A percentile compares a stretch with the other conserved stretches of the same genome.
Conservation (phyloP, 2,113 vertebrate species). For the Prinia subflava region DNA sequence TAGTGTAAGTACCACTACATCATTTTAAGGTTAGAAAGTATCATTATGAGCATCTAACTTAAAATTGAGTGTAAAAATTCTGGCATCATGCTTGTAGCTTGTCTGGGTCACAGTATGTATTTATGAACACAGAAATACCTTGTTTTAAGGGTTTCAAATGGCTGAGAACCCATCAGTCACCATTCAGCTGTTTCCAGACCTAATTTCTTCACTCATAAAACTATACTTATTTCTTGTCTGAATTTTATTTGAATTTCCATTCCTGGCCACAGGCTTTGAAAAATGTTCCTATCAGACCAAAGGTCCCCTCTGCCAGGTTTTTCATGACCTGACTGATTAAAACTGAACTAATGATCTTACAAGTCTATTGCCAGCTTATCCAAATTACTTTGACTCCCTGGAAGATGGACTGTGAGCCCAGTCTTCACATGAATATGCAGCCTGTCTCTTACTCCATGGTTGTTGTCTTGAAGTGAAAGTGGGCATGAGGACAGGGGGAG, state of each 20-base stretch:
- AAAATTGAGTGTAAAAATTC: background rate
- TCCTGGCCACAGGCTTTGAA: background rate
- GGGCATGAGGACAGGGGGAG: background rate
- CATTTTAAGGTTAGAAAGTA: background rate
- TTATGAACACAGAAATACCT: background rate
- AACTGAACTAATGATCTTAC: background rate
- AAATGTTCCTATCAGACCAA: background rate
- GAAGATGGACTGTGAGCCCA: background rate
- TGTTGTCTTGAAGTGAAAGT: background rate
- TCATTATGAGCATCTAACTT: background rate
- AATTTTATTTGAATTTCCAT: background rate
- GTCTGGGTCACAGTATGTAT: background rate
- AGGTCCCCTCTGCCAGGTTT: background rate
- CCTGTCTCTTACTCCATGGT: background rate
- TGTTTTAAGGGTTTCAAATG: background rate
- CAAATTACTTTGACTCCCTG: background rate
- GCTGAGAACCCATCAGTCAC: background rate
- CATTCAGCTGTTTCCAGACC: background rate
- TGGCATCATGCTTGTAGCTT: background rate
- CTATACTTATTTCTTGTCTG: background rate
- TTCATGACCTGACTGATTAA: background rate
- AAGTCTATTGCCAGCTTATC: background rate
- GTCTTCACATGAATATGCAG: background rate
- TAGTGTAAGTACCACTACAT: background rate
- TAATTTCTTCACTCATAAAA: conserved; percentile 5